Base-by-base conservation (phyloP, 2,113 vertebrate genomes). In the Boulengeromyrus knoepffleri region DNA sequence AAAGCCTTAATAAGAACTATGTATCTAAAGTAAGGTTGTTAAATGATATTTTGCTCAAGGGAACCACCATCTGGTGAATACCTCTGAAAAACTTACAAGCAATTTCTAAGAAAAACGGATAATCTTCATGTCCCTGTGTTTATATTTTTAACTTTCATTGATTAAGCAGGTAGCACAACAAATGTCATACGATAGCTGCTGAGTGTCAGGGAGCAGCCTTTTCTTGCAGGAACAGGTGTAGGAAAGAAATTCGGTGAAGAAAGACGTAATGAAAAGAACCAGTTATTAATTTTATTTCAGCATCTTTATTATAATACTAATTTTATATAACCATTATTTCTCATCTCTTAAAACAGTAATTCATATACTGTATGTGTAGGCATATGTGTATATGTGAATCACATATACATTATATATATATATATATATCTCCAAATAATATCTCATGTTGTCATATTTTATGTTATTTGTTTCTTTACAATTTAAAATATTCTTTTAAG, bases 401-500 rank as follows among this genome's bases (percentile, higher is more conserved):
- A 70, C 62, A 70, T 70, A 70, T 70, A 70, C 62, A 31, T 70
- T 70, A 31, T 66, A 66, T 58, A 77, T 77, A 77, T 77, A 58
- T 58, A 62, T 66, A 86, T 86, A 88, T 88, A 83, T 95, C 93
- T 95, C 94, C 95, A 95, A 94, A 93, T 95, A 94, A 94, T 86
- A 94, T 94, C 93, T 96, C 93, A 91, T 93, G 93, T 92, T 92
- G 93, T 95, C 91, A 93, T 94, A 93, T 93, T 94, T 91, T 93
- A 89, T 84, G 24, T 53, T 77, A 77, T 27, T 94, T 93, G 27
- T 94, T 90, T 91, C 85, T 93, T 94, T 93, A 91, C 92, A 94
- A 94, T 85, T 89, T 96, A 96, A 95, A 96, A 96, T 95, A 95
- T 93, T 95, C 91, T 95, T 94, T 91, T 90, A 93, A 94, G 93